Conservation (phyloP, 2,888 invertebrate species). For the Acrobasis consociella region DNA sequence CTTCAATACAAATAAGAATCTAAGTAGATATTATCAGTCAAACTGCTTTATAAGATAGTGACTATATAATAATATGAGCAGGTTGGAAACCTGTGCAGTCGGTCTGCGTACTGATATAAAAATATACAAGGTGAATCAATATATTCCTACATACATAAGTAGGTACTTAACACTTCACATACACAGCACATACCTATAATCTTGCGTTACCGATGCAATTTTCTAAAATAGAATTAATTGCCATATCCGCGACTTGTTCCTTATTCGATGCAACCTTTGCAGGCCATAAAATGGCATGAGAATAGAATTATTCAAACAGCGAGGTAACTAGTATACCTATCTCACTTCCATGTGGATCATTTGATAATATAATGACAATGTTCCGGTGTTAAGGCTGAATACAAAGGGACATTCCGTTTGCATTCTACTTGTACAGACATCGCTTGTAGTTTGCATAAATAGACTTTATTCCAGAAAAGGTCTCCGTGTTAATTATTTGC, state of each 20-base stretch:
- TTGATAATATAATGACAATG: slow-evolving; percentile 67
- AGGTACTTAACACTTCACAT: no score
- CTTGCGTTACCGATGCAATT: slow-evolving; percentile 1
- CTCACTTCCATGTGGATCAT: slow-evolving; percentile 48
- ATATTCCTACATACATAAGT: background rate
- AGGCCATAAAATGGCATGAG: slow-evolving; percentile 9
- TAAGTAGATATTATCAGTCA: no score
- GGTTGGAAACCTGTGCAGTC: no score
- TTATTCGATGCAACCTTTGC: background rate
- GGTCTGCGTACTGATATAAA: background rate
- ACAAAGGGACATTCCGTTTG: slow-evolving; percentile 55
- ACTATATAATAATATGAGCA: no score
- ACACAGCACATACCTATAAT: background rate
- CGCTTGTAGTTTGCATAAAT: slow-evolving; percentile 12
- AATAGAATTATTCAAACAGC: slow-evolving; percentile 17
- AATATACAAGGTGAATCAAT: slow-evolving; percentile 4
- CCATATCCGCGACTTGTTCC: slow-evolving; percentile 10
- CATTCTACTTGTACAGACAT: slow-evolving; percentile 26
- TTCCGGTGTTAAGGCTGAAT: slow-evolving; percentile 61
- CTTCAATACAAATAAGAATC: no score
- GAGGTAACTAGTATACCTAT: slow-evolving; percentile 21
- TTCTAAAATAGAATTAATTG: slow-evolving; percentile 11
- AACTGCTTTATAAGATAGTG: no score
- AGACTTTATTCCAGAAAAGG: slow-evolving; percentile 14
- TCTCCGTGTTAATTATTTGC: slow-evolving; percentile 2